Evolutionary conservation across 1,140 invertebrate genomes (phyloP), one percentile per base, ranked within the genome.

Genomic region (Cotesia glomerata): DNA sequence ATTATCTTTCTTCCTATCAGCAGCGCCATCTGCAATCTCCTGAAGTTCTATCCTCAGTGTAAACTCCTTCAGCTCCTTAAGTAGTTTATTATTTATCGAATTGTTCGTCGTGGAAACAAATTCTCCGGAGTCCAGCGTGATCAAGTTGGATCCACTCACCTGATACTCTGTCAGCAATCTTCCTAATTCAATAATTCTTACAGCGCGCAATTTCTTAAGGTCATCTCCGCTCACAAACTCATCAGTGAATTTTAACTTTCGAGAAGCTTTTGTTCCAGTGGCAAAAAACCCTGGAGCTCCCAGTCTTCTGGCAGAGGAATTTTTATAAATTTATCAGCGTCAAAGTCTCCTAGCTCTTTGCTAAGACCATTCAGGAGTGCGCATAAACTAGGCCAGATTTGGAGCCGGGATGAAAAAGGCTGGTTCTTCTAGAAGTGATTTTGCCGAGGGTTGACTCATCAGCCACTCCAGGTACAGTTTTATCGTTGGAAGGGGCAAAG

Each of bases 331-430:
- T 85, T 81, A 63, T 85, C 81, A 66, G 81, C 80, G 69, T 87
- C 76, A 61, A 90, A 89, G 73, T 86, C 84, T 62, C 82, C 81
- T 32, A 89, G 82, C 26, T 80, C 81, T 13, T 81, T 77, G 76
- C 91, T 90, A n/a, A 95, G 84, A 74, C 88, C 88, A 82, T 94
- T 94, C 61, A 94, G 85, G 7, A 93, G 82, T 78, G 92, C 91
- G 75, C 92, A 92, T n/a, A 95, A 88, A 78, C 93, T 92, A 11
- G 91, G 90, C 93, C 93, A 95, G 73, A 95, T 91, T 88, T 93
- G 92, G 67, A 90, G 90, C 77, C 91, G 87, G 56, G 89, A 90
- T 34, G 88, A 88, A 83, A n/a, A 95, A 92, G 67, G 91, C 89
- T 39, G 84, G 79, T 77, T 89, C 86, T 35, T 88, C 83, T 45